Evolutionary conservation across 2,113 vertebrate species (phyloP), one percentile per base, ranked within the genome.

Genomic region (Mormyrus lacerda): DNA sequence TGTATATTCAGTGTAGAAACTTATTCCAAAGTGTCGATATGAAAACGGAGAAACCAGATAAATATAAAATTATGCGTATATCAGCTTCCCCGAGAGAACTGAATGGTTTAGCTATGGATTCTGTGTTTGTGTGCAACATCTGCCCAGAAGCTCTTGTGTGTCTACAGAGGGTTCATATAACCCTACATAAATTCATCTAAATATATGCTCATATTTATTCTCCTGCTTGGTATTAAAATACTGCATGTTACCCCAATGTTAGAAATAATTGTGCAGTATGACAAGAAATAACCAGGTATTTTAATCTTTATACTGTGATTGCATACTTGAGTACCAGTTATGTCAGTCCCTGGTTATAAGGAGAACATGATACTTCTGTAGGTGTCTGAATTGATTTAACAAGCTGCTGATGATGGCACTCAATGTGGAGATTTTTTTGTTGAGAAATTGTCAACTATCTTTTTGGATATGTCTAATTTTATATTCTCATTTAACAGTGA

Each of bases 401-500:
- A 44, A 84, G 24, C 9, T 84, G 24, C 9, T 84, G 45, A n/a
- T 27, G 9, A 47, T 85, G 42, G 42, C 45, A 6, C 11, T 47
- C 11, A 50, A n/a, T 47, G 45, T n/a, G 13, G 19, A 73, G 31
- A n/a, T 21, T 85, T 13, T 13, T 47, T 85, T 19, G 47, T n/a
- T 31, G 42, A 48, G 83, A 50, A 85, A 27, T 45, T 84, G 47
- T 48, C 83, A 69, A 11, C n/a, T 31, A 1, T 31, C 24, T 58
- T 6, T 19, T 65, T 76, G 13, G 13, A 76, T 39, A 73, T 73
- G 15, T 76, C 73, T 39, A 76, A 76, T 76, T 39, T 76, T 50
- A 50, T 61, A 31, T 51, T 50, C 1, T 58, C 39, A 55, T 45
- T 21, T 87, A 87, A 84, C 90, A 99, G 98, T 93, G 98, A 99